Conservation (phyloP, 2,797 vertebrate genomes). For the Euphonia xanthogaster region DNA sequence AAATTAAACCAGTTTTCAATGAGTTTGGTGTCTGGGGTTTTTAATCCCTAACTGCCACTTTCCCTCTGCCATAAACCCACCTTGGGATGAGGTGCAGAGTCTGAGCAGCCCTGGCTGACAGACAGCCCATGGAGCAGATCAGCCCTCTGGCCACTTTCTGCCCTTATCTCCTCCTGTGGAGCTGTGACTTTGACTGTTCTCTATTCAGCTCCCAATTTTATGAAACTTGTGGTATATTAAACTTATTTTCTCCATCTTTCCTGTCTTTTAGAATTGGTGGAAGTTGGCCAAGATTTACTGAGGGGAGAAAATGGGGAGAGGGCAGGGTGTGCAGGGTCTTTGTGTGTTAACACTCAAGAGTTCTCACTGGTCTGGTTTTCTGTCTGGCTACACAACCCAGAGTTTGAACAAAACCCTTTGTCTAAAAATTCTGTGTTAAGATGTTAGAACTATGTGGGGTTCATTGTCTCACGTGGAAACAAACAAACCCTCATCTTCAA, state of each 20-base stretch:
- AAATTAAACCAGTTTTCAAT: neutral
- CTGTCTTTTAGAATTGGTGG: neutral
- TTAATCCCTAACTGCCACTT: neutral
- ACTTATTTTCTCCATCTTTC: neutral
- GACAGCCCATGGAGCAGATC: fast-evolving
- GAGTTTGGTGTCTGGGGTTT: neutral
- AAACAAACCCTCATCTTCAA: neutral
- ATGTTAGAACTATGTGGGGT: neutral
- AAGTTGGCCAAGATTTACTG: neutral
- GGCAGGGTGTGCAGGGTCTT: neutral
- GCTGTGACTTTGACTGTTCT: neutral
- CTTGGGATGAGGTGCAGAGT: neutral
- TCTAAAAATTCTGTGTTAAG: neutral
- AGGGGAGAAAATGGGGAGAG: neutral
- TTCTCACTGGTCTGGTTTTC: neutral
- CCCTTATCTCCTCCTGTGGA: neutral
- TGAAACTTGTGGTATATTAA: neutral
- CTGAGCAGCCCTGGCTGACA: neutral
- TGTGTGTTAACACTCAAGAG: neutral
- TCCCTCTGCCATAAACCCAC: neutral
- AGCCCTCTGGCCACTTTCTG: neutral
- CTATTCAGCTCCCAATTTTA: neutral
- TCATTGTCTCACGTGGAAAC: neutral
- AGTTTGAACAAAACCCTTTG: neutral
- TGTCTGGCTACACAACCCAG: neutral